Base-by-base conservation (phyloP, 2,888 invertebrate genomes). In the Heteromurus nitidus region DNA sequence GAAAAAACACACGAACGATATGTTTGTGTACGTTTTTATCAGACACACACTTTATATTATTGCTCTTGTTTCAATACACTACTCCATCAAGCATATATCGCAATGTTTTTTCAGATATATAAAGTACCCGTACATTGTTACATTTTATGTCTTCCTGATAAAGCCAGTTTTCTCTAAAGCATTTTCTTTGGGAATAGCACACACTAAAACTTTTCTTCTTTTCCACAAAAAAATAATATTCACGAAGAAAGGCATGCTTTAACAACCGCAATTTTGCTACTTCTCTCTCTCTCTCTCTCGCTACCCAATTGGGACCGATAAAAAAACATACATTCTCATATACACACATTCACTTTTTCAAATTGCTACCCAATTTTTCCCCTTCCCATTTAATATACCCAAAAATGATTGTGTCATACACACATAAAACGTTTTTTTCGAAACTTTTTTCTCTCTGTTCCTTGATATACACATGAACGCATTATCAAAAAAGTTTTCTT, bases 291-390 rank as follows among this genome's bases (percentile, higher is more conserved):
- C 42, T 22, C 42, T 64, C 50, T 50, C 69, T n/a, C n/a, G n/a
- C n/a, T n/a, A n/a, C 75, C 69, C 77, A 79, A 70, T 79, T 79
- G 77, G 77, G 77, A 79, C 77, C 77, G 77, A 79, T 79, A 77
- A 79, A 79, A 75, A 64, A 20, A 42, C 9, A 20, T 42, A 65
- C 36, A 20, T 20, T 55, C 50, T 47, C n/a, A 55, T n/a, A 36
- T 64, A 70, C 77, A 42, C 70, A 64, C 69, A 62, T 79, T 50
- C 64, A 79, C 24, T 79, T 18, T 47, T 28, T 67, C n/a, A 1
- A 11, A 11, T 42, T n/a, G 18, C 13, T 20, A 24, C 44, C 16
- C 18, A 18, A 20, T 62, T 44, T 26, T 69, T 62, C 69, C 60
- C 75, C 75, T 58, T 62, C 30, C 69, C 62, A 79, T 70, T 70